Conservation (phyloP, 1,140 invertebrate genomes). For the Drosophila equinoxialis region DNA sequence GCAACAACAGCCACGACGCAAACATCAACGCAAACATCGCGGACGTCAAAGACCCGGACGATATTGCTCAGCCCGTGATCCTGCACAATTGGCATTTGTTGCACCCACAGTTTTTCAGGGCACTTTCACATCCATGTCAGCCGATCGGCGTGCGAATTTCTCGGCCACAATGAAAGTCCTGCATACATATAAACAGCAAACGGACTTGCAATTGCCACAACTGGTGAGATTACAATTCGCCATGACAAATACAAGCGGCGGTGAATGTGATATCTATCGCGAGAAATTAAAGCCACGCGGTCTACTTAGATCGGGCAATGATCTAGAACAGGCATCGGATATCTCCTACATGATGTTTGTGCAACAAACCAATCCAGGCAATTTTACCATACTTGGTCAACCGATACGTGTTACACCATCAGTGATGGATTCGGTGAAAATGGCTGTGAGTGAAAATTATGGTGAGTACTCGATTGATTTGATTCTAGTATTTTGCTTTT, state of each 20-base stretch:
- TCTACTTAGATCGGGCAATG: slow-evolving; percentile 84
- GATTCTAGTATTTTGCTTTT: not conserved
- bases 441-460: slow-evolving; percentile 85
- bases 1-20: slow-evolving; percentile 54
- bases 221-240: slow-evolving; percentile 75
- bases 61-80: slow-evolving; percentile 85
- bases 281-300: slow-evolving; percentile 75
- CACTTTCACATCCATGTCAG: slow-evolving; percentile 86
- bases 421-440: slow-evolving; percentile 84
- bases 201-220: slow-evolving; percentile 83
- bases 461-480: slow-evolving; percentile 83
- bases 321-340: slow-evolving; percentile 85
- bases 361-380: slow-evolving; percentile 86
- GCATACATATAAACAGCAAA: slow-evolving; percentile 86
- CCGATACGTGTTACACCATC: slow-evolving; percentile 85
- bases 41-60: slow-evolving; percentile 74
- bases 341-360: slow-evolving; percentile 87
- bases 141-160: slow-evolving; percentile 85
- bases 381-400: slow-evolving; percentile 87
- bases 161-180: slow-evolving; percentile 87
- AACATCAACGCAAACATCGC: slow-evolving; percentile 59
- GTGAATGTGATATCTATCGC: slow-evolving; percentile 82
- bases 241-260: slow-evolving; percentile 70
- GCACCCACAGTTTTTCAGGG: slow-evolving; percentile 87
- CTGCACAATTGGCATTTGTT: slow-evolving; percentile 85